phyloP scores from a whole-genome alignment of 1,140 invertebrate genomes.

The Ceratosolen fusciceps region DNA sequence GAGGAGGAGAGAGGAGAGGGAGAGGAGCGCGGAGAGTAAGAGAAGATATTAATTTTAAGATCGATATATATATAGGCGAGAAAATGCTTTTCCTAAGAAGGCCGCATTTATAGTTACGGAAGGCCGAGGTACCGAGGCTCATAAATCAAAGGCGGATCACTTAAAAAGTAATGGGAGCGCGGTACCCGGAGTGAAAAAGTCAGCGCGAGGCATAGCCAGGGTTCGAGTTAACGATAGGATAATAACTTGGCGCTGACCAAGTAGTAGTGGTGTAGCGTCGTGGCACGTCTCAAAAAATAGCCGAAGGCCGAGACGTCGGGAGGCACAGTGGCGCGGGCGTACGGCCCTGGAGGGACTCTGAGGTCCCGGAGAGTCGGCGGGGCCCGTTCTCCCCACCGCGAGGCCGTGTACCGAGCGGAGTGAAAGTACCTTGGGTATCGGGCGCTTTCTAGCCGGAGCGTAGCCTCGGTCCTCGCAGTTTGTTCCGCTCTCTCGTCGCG shows the following conservation, averaged over 20 bases:
- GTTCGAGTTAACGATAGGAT: neutral
- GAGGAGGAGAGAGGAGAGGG: too few relatives aligned
- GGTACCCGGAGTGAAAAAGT: neutral
- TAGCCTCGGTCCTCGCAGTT: slow-evolving; percentile 15
- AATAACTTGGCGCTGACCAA: neutral
- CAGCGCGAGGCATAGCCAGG: neutral
- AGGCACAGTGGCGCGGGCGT: neutral
- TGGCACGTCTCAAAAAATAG: neutral
- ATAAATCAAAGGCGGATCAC: neutral
- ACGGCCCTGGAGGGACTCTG: slow-evolving; percentile 13
- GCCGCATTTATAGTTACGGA: neutral
- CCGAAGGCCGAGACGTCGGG: neutral
- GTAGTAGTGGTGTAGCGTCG: too few relatives aligned
- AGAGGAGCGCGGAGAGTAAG: too few relatives aligned
- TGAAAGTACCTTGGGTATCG: slow-evolving; percentile 29
- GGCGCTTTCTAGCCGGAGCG: slow-evolving; percentile 35
- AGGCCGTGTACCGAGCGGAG: too few relatives aligned
- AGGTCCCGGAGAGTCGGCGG: neutral
- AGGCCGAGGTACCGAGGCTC: neutral
- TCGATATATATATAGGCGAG: too few relatives aligned
- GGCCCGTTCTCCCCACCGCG: slow-evolving; percentile 18
- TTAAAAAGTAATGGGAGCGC: neutral
- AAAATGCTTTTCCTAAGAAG: too few relatives aligned
- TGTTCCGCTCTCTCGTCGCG: slow-evolving; percentile 33
- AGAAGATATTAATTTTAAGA: too few relatives aligned